These are phyloP conservation scores for Reinhardtius hippoglossoides DNA, from an alignment of 2,113 vertebrate species.

Conservation along the genomic window DNA sequence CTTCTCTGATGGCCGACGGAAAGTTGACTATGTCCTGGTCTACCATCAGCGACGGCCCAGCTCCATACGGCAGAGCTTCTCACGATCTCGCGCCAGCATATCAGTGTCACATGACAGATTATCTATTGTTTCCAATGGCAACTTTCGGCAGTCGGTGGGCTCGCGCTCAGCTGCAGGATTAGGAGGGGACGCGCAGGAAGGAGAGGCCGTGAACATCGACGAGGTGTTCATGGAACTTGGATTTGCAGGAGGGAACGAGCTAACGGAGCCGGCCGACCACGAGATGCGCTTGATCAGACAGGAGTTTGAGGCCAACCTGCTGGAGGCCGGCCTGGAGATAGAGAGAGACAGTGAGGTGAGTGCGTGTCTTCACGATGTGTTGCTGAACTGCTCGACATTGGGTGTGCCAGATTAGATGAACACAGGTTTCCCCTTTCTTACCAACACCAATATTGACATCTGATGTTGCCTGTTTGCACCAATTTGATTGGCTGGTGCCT, in stretches of 20 bases:
- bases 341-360: slow-evolving; percentile 89
- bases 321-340: slow-evolving; percentile 91
- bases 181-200: slow-evolving; percentile 42
- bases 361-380: background rate
- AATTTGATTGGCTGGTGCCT: background rate
- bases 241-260: slow-evolving; percentile 45
- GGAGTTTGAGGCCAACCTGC: slow-evolving; percentile 90
- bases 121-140: slow-evolving; percentile 88
- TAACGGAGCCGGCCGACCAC: slow-evolving; percentile 85
- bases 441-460: background rate
- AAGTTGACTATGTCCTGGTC: slow-evolving; percentile 93
- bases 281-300: slow-evolving; percentile 88
- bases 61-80: slow-evolving; percentile 12
- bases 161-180: slow-evolving; percentile 54
- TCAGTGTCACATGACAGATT: slow-evolving; percentile 61
- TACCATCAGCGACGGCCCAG: slow-evolving; percentile 87
- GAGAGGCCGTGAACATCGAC: slow-evolving; percentile 47
- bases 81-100: slow-evolving; percentile 19
- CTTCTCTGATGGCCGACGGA: slow-evolving; percentile 90
- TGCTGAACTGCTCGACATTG: too few relatives aligned
- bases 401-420: too few relatives aligned
- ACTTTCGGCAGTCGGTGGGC: slow-evolving; percentile 68
- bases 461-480: background rate
- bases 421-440: background rate
- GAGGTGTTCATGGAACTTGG: slow-evolving; percentile 76